Evolutionary conservation across 2,113 vertebrate species (phyloP), one percentile per base, ranked within the genome.

Genomic region (Festucalex cinctus): DNA sequence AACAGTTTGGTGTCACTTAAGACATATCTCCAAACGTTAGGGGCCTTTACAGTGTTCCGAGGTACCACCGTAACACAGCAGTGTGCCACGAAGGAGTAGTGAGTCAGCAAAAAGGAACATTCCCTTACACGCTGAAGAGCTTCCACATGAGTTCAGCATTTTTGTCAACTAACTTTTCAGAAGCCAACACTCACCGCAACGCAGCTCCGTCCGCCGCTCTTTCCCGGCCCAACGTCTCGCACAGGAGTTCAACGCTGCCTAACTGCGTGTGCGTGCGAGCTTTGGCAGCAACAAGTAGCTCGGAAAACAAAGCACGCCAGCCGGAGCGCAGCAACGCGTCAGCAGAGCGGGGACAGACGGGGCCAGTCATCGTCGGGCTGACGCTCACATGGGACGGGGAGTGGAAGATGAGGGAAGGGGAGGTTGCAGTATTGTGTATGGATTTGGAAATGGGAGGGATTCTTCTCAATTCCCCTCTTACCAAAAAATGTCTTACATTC

Each of bases 251-350:
- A 74, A 62, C 68, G 60, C 61, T 63, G 17, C 43, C 56, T 46
- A 54, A 64, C 69, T 73, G 63, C 19, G 44, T 14, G 48, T 22
- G n/a, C 3, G 8, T 22, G 48, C 2, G 48, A 51, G 48, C 20
- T 74, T 20, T 65, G 74, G 76, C 37, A 75, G 82, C 82, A 85
- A 86, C 85, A 86, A 79, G 90, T 82, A 41, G 76, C 65, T 82
- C 83, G 76, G 67, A 80, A 86, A 86, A 91, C 88, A 88, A 90
- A 88, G 86, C 83, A 82, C 82, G 80, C 82, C 75, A 85, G 82
- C 84, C 70, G 51, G 78, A 85, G 83, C 48, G 53, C 76, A 83
- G 76, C 66, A 63, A 54, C 78, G 73, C 73, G 28, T 65, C 54
- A 83, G 81, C 80, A 75, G 62, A 70, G 82, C 62, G 10, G 72